Percentiles rank a stretch among this genome's conserved stretches.
These are phyloP conservation scores for Sceloporus tristichus DNA, from an alignment of 2,113 vertebrate genomes.

Conservation along the genomic window DNA sequence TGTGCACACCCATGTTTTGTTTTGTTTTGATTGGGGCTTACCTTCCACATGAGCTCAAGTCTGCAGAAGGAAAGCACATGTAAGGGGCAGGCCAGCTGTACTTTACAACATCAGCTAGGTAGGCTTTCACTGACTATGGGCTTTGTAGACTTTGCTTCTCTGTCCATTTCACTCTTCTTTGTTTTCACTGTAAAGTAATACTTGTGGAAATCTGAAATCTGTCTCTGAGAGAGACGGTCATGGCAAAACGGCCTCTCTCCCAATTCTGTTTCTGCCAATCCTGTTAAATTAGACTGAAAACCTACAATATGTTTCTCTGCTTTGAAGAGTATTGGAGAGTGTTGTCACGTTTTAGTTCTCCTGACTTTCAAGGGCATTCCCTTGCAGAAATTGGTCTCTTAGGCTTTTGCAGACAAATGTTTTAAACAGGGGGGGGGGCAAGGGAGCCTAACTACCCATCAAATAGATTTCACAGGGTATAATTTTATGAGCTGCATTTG, in stretches of 20 bases:
- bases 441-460: slow-evolving; percentile 8
- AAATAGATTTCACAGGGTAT: background rate
- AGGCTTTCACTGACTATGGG: background rate
- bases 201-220: slow-evolving; percentile 50
- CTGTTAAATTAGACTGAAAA: slow-evolving; percentile 61
- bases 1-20: too few species aligned
- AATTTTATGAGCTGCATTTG: background rate
- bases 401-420: slow-evolving; percentile 13
- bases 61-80: too few species aligned
- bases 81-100: too few species aligned
- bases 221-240: slow-evolving; percentile 44
- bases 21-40: too few species aligned
- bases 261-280: slow-evolving; percentile 56
- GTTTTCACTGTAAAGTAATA: slow-evolving; percentile 56
- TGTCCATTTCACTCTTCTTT: slow-evolving; percentile 22
- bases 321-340: slow-evolving; percentile 5
- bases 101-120: background rate
- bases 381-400: slow-evolving; percentile 13
- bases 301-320: slow-evolving; percentile 40
- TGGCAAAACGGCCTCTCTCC: slow-evolving; percentile 46
- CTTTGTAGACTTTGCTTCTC: slow-evolving; percentile 2
- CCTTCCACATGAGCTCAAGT: too few species aligned
- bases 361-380: slow-evolving; percentile 27
- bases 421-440: background rate
- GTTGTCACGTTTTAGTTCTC: background rate